These are phyloP conservation scores for Elgaria multicarinata DNA, from an alignment of 2,113 vertebrate species.

Conservation along the genomic window DNA sequence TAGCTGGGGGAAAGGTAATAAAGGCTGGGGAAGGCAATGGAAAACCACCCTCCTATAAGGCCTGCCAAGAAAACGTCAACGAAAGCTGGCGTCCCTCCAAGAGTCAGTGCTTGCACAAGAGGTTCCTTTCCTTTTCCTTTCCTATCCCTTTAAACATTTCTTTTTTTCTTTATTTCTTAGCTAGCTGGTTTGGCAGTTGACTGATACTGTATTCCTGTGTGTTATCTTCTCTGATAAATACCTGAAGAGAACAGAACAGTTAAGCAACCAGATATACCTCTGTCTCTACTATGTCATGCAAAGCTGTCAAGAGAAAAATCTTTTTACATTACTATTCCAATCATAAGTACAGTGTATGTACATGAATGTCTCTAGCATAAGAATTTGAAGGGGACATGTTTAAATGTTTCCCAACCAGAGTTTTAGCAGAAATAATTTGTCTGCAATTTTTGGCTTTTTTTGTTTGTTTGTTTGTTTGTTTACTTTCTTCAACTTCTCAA, in stretches of 20 bases:
- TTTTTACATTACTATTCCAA: background rate
- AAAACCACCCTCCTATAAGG: no score
- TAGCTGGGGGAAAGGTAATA: no score
- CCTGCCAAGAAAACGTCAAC: no score
- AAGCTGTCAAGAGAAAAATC: slow-evolving; percentile 4
- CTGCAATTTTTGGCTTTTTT: background rate
- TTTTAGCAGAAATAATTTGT: background rate
- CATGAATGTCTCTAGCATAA: background rate
- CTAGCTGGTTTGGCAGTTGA: slow-evolving; percentile 17
- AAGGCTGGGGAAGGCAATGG: no score
- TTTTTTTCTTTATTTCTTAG: slow-evolving; percentile 32
- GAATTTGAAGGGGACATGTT: background rate
- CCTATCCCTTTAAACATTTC: slow-evolving; percentile 23
- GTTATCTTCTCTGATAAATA: slow-evolving; percentile 28
- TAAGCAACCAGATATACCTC: slow-evolving; percentile 36
- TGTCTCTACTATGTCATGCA: background rate
- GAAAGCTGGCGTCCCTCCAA: no score
- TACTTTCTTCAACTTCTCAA: background rate
- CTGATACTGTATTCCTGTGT: slow-evolving; percentile 44
- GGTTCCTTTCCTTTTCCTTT: no score
- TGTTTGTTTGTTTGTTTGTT: background rate
- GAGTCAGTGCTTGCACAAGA: no score
- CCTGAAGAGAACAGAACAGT: slow-evolving; percentile 17
- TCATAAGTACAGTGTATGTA: background rate
- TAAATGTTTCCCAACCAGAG: background rate